Evolutionary conservation across 2,113 vertebrate species (phyloP).

Genomic region (Phasianus colchicus): DNA sequence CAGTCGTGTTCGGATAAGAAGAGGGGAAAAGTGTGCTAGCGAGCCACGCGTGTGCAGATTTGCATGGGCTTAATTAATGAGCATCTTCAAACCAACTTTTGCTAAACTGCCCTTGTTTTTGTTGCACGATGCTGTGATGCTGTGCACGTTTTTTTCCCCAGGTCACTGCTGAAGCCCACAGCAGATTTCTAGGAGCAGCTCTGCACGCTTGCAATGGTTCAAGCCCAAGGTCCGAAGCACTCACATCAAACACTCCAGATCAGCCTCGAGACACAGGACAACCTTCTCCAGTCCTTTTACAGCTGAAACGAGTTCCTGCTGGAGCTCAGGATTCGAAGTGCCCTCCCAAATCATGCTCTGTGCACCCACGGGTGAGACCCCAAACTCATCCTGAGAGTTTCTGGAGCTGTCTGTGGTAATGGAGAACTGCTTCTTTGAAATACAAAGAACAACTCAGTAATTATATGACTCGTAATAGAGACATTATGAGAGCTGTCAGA

Average conservation of each 20-base stretch:
- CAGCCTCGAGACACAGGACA: neutral
- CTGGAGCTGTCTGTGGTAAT: neutral
- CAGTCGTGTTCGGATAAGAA: neutral
- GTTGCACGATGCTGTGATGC: neutral
- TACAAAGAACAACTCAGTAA: constrained; percentile 21
- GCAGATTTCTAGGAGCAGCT: neutral
- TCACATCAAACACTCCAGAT: neutral
- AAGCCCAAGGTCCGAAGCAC: neutral
- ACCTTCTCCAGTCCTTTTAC: neutral
- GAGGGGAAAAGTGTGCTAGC: neutral
- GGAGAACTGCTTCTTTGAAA: constrained; percentile 17
- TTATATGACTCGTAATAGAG: neutral
- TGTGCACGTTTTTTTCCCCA: neutral
- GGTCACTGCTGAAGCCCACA: neutral
- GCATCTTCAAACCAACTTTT: neutral
- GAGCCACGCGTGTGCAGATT: neutral
- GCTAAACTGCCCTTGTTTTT: constrained; percentile 25
- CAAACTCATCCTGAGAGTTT: neutral
- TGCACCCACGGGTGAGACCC: neutral
- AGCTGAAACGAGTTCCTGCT: neutral
- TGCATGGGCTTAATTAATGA: constrained; percentile 12
- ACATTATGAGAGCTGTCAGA: constrained; percentile 20
- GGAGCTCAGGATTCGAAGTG: neutral
- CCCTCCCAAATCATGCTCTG: neutral
- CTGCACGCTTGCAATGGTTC: neutral